Evolutionary conservation across 2,888 invertebrate species (phyloP).

Genomic region (Frankliniella fusca): DNA sequence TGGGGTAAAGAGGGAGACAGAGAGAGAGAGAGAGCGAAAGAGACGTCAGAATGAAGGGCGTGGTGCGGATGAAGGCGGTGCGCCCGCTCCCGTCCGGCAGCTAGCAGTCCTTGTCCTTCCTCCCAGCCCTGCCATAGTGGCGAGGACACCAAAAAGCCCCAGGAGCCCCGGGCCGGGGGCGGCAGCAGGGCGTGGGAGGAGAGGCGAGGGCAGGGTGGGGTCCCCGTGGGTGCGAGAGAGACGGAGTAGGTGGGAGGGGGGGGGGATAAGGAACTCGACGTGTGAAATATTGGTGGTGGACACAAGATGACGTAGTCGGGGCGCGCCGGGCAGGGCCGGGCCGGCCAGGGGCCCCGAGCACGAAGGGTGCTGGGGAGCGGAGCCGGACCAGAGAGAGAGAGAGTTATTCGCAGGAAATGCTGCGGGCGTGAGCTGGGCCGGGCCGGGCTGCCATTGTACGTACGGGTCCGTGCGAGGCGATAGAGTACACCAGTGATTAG

Average conservation of each 20-base stretch:
- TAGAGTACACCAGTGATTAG: not conserved
- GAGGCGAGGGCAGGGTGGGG: too few species aligned
- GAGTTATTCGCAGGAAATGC: constrained; percentile 9
- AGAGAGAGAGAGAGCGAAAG: not conserved
- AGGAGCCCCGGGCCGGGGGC: not conserved
- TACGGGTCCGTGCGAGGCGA: not conserved
- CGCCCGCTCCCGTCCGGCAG: too few species aligned
- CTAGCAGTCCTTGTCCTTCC: too few species aligned
- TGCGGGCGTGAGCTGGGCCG: not conserved
- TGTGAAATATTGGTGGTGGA: constrained; percentile 16
- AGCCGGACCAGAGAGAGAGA: not conserved
- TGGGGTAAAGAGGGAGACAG: not conserved
- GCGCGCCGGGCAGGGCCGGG: not conserved
- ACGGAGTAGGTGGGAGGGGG: too few species aligned
- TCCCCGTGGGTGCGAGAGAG: not conserved
- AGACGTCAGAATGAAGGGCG: not conserved
- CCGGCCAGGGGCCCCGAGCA: too few species aligned
- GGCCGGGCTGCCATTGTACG: not conserved
- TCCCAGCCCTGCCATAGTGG: too few species aligned
- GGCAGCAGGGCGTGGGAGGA: too few species aligned
- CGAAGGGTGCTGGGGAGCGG: not conserved
- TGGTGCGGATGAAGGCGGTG: not conserved
- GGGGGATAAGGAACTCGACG: not conserved
- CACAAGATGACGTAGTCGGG: constrained; percentile 5
- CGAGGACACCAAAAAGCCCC: not conserved